Evolutionary conservation across 1,140 invertebrate species (phyloP), one percentile per base, ranked within the genome.

Genomic region (Chionoecetes opilio): DNA sequence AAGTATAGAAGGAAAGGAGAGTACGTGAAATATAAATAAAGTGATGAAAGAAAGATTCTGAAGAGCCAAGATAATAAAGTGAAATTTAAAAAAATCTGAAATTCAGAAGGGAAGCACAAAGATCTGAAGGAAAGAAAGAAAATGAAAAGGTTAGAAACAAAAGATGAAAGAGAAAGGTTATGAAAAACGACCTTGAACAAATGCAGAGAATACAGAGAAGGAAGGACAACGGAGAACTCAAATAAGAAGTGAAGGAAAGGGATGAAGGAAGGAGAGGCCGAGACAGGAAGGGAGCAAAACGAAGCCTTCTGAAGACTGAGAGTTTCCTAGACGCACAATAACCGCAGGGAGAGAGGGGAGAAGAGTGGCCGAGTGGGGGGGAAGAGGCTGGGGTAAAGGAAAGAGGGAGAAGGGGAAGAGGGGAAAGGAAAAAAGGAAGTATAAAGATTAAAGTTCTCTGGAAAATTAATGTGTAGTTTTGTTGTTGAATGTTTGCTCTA

Each of bases 221-320:
- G 11, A 53, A 53, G 29, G 35, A 31, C 21, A 53, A 53, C 31
- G 26, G 41, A 41, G n/a, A 31, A n/a, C 11, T n/a, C 5, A 8
- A 3, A 91, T 29, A 21, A 29, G 29, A 53, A n/a, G 2, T 14
- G 41, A 17, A 38, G 88, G 29, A 3, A 46, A 38, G 34, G 34
- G 46, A 9, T 9, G 17, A 41, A 14, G 89, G 41, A 63, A 17
- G 26, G 90, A 91, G 17, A 75, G 31, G 46, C 17, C 32, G 90
- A 63, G 32, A 75, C 32, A 75, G 90, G 63, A 32, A 91, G 32
- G 46, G 46, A 75, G 38, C 32, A 63, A 75, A 63, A 91, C 32
- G 38, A 31, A 63, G 21, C 38, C 21, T 29, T 53, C n/a, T 32
- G 37, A 91, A 53, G 21, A 26, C 26, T n/a, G 46, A 53, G 46